Percentiles rank a stretch among this genome's conserved stretches.
These are phyloP conservation scores for Tetanocera ferruginea DNA, from an alignment of 2,888 invertebrate species.

Conservation along the genomic window DNA sequence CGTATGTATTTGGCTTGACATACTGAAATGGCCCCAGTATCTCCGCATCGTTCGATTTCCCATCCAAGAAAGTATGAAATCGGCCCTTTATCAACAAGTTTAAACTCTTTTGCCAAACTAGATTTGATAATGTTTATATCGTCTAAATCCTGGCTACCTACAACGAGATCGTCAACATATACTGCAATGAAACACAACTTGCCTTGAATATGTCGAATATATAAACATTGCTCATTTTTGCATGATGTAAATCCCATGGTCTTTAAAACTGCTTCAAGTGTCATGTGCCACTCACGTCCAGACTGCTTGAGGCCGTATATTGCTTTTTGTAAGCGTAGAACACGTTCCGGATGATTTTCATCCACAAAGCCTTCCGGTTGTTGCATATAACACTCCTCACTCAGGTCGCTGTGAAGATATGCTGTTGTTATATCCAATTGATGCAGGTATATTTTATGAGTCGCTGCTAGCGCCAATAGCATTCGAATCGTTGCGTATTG, in stretches of 20 bases:
- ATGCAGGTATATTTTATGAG: not conserved
- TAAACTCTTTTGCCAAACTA: conserved; percentile 32
- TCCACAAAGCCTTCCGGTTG: conserved; percentile 44
- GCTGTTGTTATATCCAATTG: conserved; percentile 43
- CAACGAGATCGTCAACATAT: conserved; percentile 32
- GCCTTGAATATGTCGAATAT: too few species aligned
- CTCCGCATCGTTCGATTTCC: conserved; percentile 39
- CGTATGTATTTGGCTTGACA: conserved; percentile 44
- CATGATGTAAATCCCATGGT: too few species aligned
- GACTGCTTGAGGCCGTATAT: conserved; percentile 40
- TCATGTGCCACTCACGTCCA: conserved; percentile 20
- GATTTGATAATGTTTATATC: conserved; percentile 26
- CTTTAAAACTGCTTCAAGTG: conserved; percentile 16
- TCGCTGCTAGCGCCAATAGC: not conserved
- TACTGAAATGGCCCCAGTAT: conserved; percentile 36
- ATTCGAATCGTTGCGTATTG: not conserved
- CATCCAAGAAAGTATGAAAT: conserved; percentile 37
- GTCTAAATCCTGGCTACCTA: conserved; percentile 36
- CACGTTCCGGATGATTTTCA: conserved; percentile 24
- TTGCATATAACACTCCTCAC: conserved; percentile 38
- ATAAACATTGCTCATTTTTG: too few species aligned
- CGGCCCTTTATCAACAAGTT: conserved; percentile 29
- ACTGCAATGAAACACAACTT: conserved; percentile 7
- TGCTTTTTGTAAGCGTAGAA: conserved; percentile 28
- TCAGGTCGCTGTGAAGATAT: conserved; percentile 38